A percentile compares a stretch with the other conserved stretches of the same genome.
These are phyloP conservation scores for Neelides sp. DNA, from an alignment of 1,140 invertebrate genomes.

Conservation along the genomic window DNA sequence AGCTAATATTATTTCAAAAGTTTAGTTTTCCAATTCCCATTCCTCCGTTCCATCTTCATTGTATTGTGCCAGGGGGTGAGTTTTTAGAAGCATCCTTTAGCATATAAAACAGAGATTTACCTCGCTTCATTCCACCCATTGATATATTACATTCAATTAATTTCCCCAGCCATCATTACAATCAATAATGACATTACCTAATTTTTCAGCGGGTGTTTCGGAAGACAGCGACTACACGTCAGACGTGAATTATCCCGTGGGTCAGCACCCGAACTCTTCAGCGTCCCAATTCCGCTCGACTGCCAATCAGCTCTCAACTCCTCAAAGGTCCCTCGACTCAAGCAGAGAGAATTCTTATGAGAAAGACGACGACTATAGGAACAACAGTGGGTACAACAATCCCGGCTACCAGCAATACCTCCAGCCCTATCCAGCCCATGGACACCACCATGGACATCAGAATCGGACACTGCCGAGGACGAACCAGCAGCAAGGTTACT, in stretches of 20 bases:
- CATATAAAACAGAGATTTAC: too few relatives aligned
- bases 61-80: too few relatives aligned
- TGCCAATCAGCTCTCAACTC: constrained; percentile 62
- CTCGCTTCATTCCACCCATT: too few relatives aligned
- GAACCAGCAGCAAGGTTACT: constrained; percentile 38
- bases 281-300: constrained; percentile 66
- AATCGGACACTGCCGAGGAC: constrained; percentile 32
- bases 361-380: constrained; percentile 47
- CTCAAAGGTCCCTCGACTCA: constrained; percentile 62
- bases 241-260: constrained; percentile 87
- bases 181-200: neutral
- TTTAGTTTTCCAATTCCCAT: too few relatives aligned
- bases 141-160: too few relatives aligned
- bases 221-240: constrained; percentile 95
- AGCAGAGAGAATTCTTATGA: constrained; percentile 73
- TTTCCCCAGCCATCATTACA: too few relatives aligned
- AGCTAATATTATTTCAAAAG: too few relatives aligned
- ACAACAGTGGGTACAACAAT: constrained; percentile 11
- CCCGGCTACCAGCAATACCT: constrained; percentile 11
- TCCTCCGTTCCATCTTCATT: too few relatives aligned
- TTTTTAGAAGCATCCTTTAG: too few relatives aligned
- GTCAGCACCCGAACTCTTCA: constrained; percentile 69
- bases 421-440: constrained; percentile 13
- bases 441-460: constrained; percentile 24
- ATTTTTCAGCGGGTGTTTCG: constrained; percentile 73